phyloP scores from a whole-genome alignment of 92 coral and sea anemone species.

The Heliopora coerulea region DNA sequence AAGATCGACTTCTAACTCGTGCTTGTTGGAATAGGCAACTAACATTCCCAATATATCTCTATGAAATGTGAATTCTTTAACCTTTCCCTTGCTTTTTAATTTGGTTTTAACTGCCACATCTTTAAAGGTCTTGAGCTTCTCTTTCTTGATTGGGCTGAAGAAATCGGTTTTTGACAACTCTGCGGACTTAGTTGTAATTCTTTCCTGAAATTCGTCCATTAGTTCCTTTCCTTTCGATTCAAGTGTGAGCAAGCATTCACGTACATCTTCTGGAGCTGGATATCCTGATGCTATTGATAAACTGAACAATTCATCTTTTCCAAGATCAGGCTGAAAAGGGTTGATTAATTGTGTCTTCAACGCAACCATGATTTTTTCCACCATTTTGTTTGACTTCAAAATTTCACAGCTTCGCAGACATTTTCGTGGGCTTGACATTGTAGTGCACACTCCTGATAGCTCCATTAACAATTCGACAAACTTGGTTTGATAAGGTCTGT shows the following conservation, averaged over 20 bases:
- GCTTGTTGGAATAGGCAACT: slow-evolving; percentile 42
- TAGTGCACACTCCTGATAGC: not conserved
- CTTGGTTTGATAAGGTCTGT: slow-evolving; percentile 20
- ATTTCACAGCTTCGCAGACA: slow-evolving; percentile 9
- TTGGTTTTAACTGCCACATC: not conserved
- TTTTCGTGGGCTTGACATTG: slow-evolving; percentile 12
- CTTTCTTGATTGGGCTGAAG: slow-evolving; percentile 17
- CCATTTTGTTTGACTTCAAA: slow-evolving; percentile 2
- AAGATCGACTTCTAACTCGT: slow-evolving; percentile 30
- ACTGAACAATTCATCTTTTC: not conserved
- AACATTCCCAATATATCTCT: slow-evolving; percentile 40
- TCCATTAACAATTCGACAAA: slow-evolving; percentile 13
- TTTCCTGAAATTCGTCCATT: slow-evolving; percentile 8
- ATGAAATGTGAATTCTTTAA: slow-evolving; percentile 37
- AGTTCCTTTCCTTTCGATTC: slow-evolving; percentile 8
- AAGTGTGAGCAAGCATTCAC: slow-evolving; percentile 5
- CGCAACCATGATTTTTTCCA: not conserved
- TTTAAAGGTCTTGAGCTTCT: slow-evolving; percentile 5
- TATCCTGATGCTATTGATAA: slow-evolving; percentile 18
- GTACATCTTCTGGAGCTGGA: slow-evolving; percentile 17
- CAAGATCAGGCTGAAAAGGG: not conserved
- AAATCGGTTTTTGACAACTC: not conserved
- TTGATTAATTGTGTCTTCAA: slow-evolving; percentile 11
- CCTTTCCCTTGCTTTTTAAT: slow-evolving; percentile 3
- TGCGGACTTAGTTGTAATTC: slow-evolving; percentile 1